Evolutionary conservation across 2,888 invertebrate genomes (phyloP).

Genomic region (Laothoe populi): DNA sequence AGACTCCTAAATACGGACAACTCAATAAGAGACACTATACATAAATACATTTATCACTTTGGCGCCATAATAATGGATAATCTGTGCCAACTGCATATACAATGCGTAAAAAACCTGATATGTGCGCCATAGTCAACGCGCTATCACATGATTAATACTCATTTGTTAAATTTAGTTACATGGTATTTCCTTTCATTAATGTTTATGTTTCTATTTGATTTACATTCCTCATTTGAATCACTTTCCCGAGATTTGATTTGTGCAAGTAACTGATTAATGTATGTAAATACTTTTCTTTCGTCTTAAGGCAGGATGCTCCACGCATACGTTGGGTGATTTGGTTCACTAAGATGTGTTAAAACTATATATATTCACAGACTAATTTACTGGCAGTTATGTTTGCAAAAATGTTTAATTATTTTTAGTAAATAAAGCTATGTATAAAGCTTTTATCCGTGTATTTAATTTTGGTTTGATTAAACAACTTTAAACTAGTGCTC

Average conservation of each 20-base stretch:
- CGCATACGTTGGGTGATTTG: neutral
- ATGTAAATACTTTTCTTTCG: neutral
- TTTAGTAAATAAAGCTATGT: conserved; percentile 53
- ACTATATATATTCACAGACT: conserved; percentile 29
- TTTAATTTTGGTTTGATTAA: neutral
- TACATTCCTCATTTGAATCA: conserved; percentile 11
- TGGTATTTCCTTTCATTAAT: neutral
- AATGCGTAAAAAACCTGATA: too few relatives aligned
- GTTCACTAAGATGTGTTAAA: conserved; percentile 13
- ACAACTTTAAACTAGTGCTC: too few relatives aligned
- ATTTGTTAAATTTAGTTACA: conserved; percentile 23
- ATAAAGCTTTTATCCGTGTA: conserved; percentile 33
- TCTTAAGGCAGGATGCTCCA: neutral
- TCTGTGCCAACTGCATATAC: too few relatives aligned
- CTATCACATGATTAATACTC: conserved; percentile 19
- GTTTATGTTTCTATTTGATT: neutral
- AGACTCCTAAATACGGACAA: neutral
- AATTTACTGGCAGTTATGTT: conserved; percentile 44
- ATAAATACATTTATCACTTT: neutral
- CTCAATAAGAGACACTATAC: neutral
- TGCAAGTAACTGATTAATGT: conserved; percentile 4
- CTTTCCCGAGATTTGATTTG: neutral
- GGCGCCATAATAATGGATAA: too few relatives aligned
- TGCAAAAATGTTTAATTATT: conserved; percentile 51
- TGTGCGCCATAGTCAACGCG: too few relatives aligned